These are phyloP conservation scores for Meteorus cinctellus DNA, from an alignment of 2,888 invertebrate genomes.

Conservation along the genomic window DNA sequence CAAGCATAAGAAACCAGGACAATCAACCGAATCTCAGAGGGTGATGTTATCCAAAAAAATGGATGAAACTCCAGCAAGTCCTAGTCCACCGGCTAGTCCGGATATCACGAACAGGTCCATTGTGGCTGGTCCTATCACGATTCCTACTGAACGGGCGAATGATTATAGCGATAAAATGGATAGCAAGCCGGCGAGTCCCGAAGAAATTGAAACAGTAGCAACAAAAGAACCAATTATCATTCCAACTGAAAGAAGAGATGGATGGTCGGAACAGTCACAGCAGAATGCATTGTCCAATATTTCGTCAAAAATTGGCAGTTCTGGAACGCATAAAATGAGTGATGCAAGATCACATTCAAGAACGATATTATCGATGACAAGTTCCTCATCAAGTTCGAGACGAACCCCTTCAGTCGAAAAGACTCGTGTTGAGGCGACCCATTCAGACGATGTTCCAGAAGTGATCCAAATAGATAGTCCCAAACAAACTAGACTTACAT, in stretches of 20 bases:
- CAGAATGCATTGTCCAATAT: not conserved
- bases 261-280: not conserved
- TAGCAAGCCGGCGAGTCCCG: conserved; percentile 60
- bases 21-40: not conserved
- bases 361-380: conserved; percentile 60
- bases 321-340: conserved; percentile 21
- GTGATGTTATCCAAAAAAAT: conserved; percentile 38
- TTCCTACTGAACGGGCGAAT: conserved; percentile 67
- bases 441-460: conserved; percentile 45
- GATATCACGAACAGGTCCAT: conserved; percentile 49
- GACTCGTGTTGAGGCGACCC: conserved; percentile 44
- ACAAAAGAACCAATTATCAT: conserved; percentile 60
- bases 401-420: conserved; percentile 60
- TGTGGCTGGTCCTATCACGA: conserved; percentile 68
- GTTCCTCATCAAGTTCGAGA: conserved; percentile 59
- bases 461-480: conserved; percentile 51
- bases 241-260: conserved; percentile 58
- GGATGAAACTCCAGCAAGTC: conserved; percentile 73
- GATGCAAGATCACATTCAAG: conserved; percentile 50
- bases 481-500: conserved; percentile 51
- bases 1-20: conserved; percentile 22
- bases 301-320: not conserved
- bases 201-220: conserved; percentile 55
- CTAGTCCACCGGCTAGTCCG: conserved; percentile 72
- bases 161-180: conserved; percentile 49